Evolutionary conservation across 1,140 invertebrate genomes (phyloP).

Genomic region (Achatina immaculata): DNA sequence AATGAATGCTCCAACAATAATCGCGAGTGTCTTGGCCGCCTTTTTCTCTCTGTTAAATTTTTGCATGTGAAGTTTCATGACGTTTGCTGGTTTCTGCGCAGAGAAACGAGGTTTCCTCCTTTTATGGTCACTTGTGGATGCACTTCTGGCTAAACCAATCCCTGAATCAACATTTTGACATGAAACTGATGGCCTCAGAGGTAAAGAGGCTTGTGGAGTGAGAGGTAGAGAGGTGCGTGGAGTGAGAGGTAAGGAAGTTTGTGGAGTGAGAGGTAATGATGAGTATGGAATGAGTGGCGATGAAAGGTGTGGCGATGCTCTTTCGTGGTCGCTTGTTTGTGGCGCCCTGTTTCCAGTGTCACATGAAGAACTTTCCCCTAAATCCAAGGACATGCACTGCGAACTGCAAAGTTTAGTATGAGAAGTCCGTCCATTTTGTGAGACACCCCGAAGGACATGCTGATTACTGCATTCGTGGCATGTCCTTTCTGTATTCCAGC

Average conservation of each 20-base stretch:
- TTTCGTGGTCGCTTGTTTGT: background rate
- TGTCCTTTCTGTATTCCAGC: constrained; percentile 12
- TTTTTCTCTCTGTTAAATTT: constrained; percentile 70
- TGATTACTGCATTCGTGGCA: background rate
- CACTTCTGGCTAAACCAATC: background rate
- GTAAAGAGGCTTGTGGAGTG: no score
- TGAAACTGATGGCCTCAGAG: background rate
- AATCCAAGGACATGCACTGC: constrained; percentile 26
- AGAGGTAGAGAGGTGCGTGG: no score
- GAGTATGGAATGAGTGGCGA: no score
- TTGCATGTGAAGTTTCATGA: constrained; percentile 39
- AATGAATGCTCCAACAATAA: constrained; percentile 99
- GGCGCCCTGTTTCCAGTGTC: background rate
- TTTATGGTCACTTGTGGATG: constrained; percentile 1
- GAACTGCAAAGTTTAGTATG: background rate
- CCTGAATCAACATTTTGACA: background rate
- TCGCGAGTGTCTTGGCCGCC: constrained; percentile 93
- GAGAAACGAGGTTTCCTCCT: constrained; percentile 23
- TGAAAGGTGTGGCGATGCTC: background rate
- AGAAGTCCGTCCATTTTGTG: background rate
- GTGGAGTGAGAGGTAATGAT: no score
- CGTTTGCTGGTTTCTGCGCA: constrained; percentile 16
- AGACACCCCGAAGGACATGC: background rate
- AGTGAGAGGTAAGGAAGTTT: no score
- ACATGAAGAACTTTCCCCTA: constrained; percentile 13